Conservation (phyloP, 2,113 vertebrate species). For the Trogon melanurus region DNA sequence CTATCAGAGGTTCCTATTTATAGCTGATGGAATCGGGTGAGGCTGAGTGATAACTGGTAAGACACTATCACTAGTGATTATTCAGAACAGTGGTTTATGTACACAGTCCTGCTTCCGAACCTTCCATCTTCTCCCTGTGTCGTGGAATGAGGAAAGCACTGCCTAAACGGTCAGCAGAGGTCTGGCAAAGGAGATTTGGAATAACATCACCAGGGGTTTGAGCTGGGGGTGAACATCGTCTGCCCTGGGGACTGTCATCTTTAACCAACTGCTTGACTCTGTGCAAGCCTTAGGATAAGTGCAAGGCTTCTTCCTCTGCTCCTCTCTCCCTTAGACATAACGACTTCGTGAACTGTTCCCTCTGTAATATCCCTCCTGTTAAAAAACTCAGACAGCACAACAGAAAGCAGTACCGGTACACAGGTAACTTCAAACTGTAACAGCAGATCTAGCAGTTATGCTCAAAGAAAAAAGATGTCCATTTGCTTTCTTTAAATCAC, state of each 20-base stretch:
- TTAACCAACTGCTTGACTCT: background rate
- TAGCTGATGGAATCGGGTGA: background rate
- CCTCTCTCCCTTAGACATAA: background rate
- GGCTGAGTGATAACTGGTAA: background rate
- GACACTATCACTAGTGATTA: background rate
- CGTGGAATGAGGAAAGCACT: background rate
- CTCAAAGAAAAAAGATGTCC: background rate
- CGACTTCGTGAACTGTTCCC: no score
- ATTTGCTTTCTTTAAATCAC: background rate
- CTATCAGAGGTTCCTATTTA: background rate
- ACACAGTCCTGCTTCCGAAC: background rate
- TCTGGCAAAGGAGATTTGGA: background rate
- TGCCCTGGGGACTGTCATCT: background rate
- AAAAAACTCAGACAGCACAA: background rate
- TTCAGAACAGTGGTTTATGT: background rate
- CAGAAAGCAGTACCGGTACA: rapidly evolving
- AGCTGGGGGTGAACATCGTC: background rate
- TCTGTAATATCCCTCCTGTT: background rate
- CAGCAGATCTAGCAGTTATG: background rate
- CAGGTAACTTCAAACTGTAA: background rate
- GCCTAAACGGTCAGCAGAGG: background rate
- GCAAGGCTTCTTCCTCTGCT: background rate
- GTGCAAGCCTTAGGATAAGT: background rate
- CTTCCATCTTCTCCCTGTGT: background rate
- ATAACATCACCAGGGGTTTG: background rate